Percentiles rank a stretch among this genome's conserved stretches.
Evolutionary conservation across 2,113 vertebrate species (phyloP).

Genomic region (Henicopernis longicauda): DNA sequence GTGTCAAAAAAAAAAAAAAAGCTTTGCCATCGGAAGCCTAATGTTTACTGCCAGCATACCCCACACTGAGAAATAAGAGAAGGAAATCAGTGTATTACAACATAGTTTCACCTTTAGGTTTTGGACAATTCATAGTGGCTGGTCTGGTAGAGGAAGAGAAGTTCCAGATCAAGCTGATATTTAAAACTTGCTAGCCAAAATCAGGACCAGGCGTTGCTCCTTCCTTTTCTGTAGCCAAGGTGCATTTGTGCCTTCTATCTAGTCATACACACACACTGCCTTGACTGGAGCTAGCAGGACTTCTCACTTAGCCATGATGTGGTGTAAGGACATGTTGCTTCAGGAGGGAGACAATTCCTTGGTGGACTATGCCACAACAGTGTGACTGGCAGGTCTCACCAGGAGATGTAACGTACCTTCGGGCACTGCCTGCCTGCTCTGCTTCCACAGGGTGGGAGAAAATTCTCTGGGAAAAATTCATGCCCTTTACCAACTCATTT

Average conservation of each 20-base stretch:
- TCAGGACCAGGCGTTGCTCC: neutral
- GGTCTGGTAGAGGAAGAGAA: neutral
- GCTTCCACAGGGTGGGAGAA: neutral
- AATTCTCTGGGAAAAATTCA: neutral
- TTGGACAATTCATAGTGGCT: neutral
- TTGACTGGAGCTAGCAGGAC: neutral
- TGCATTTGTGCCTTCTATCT: neutral
- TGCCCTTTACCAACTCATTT: neutral
- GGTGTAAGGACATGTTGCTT: neutral
- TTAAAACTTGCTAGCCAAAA: neutral
- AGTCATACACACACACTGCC: accelerated
- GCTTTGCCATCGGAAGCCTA: neutral
- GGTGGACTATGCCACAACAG: neutral
- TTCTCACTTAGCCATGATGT: neutral
- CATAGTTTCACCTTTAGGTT: neutral
- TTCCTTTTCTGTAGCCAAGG: neutral
- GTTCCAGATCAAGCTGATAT: neutral
- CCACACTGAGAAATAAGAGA: neutral
- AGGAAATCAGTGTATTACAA: neutral
- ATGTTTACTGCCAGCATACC: neutral
- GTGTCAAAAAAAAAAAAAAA: neutral
- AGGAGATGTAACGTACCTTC: neutral
- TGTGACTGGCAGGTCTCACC: neutral
- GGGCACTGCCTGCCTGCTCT: neutral
- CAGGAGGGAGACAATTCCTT: neutral